Conservation (phyloP, 1,140 invertebrate genomes). For the Thaumetopoea pityocampa region DNA sequence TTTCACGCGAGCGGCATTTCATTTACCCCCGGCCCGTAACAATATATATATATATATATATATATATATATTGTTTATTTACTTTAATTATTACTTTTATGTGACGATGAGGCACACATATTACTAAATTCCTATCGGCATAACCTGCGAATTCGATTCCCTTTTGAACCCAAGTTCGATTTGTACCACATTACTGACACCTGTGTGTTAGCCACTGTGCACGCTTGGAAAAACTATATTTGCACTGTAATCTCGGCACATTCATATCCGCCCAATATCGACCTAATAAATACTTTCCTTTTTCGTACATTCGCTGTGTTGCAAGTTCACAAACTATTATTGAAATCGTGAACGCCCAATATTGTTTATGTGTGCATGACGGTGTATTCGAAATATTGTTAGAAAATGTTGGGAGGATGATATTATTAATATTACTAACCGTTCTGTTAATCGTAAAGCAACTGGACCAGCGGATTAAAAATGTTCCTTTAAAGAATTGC, state of each 20-base stretch:
- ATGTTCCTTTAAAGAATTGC: too few relatives aligned
- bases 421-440: not conserved
- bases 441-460: too few relatives aligned
- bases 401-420: too few relatives aligned
- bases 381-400: too few relatives aligned
- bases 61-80: too few relatives aligned
- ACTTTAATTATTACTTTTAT: too few relatives aligned
- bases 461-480: too few relatives aligned
- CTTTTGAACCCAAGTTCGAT: slow-evolving; percentile 33
- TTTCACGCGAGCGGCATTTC: too few relatives aligned
- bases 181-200: slow-evolving; percentile 56
- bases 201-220: slow-evolving; percentile 44
- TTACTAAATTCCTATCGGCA: not conserved
- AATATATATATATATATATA: too few relatives aligned
- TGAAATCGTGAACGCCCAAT: slow-evolving; percentile 46
- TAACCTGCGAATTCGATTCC: slow-evolving; percentile 13
- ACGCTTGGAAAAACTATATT: slow-evolving; percentile 48
- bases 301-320: slow-evolving; percentile 44
- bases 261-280: slow-evolving; percentile 57
- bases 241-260: slow-evolving; percentile 51
- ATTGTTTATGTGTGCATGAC: slow-evolving; percentile 34
- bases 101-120: too few relatives aligned
- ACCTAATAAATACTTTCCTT: slow-evolving; percentile 63
- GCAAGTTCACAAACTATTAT: slow-evolving; percentile 54
- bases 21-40: too few relatives aligned